These are phyloP conservation scores for Syrrhaptes paradoxus DNA, from an alignment of 2,113 vertebrate genomes.

Conservation along the genomic window DNA sequence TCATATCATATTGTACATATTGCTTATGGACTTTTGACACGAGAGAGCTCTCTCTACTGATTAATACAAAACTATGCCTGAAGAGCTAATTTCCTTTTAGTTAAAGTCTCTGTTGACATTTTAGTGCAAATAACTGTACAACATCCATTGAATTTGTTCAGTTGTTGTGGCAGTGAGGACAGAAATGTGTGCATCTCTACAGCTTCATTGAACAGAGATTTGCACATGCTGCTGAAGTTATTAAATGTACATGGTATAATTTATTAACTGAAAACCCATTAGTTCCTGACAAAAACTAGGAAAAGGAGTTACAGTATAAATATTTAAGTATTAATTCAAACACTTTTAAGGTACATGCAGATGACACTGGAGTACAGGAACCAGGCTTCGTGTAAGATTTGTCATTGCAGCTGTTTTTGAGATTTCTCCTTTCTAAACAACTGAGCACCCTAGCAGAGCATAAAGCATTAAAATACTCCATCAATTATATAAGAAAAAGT, in stretches of 20 bases:
- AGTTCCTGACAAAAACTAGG: neutral
- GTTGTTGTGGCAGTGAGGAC: neutral
- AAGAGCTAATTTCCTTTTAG: neutral
- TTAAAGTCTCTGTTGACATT: neutral
- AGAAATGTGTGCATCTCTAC: neutral
- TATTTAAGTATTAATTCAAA: conserved; percentile 7
- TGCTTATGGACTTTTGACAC: neutral
- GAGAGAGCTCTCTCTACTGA: neutral
- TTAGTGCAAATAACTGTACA: neutral
- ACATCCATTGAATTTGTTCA: neutral
- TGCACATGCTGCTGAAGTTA: neutral
- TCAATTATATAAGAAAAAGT: neutral
- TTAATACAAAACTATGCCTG: neutral
- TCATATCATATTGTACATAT: no score
- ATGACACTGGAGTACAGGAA: neutral
- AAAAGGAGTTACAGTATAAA: conserved; percentile 1
- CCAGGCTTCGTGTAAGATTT: neutral
- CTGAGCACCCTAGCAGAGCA: neutral
- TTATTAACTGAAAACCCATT: conserved; percentile 13
- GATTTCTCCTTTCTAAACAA: neutral
- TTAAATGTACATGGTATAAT: neutral
- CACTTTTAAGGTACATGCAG: neutral
- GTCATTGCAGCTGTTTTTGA: neutral
- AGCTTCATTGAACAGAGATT: neutral
- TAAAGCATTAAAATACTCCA: neutral